Evolutionary conservation across 2,888 invertebrate genomes (phyloP).

Genomic region (Xylota sylvarum): DNA sequence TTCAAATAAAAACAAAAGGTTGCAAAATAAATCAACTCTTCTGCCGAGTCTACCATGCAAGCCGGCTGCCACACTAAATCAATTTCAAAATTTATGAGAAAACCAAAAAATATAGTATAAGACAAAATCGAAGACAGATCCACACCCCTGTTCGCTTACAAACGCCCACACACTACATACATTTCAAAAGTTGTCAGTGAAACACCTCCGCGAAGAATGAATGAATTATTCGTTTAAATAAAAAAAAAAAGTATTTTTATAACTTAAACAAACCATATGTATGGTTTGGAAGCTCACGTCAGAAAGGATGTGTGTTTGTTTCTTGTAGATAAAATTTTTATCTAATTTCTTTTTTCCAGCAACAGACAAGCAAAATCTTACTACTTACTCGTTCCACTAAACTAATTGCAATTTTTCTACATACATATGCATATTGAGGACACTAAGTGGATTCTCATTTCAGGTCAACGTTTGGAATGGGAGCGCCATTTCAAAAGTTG

Average conservation of each 20-base stretch:
- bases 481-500: neutral
- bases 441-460: conserved; percentile 35
- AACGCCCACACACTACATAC: neutral
- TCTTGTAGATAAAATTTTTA: neutral
- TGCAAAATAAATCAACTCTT: conserved; percentile 28
- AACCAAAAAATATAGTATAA: neutral
- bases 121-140: neutral
- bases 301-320: conserved; percentile 6
- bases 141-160: conserved; percentile 3
- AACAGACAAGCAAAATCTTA: neutral
- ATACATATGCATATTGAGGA: conserved; percentile 35
- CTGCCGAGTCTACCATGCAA: conserved; percentile 3
- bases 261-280: conserved; percentile 2
- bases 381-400: conserved; percentile 29
- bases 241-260: neutral
- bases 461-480: conserved; percentile 36
- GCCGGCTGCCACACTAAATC: conserved; percentile 15
- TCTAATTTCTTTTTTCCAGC: neutral
- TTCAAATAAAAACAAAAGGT: neutral
- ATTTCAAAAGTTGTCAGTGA: neutral
- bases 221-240: conserved; percentile 23
- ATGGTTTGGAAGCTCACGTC: conserved; percentile 15
- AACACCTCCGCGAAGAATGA: neutral
- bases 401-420: conserved; percentile 39
- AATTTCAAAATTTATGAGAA: conserved; percentile 27